Conservation (phyloP, 1,140 invertebrate genomes). For the Telenomus remus region DNA sequence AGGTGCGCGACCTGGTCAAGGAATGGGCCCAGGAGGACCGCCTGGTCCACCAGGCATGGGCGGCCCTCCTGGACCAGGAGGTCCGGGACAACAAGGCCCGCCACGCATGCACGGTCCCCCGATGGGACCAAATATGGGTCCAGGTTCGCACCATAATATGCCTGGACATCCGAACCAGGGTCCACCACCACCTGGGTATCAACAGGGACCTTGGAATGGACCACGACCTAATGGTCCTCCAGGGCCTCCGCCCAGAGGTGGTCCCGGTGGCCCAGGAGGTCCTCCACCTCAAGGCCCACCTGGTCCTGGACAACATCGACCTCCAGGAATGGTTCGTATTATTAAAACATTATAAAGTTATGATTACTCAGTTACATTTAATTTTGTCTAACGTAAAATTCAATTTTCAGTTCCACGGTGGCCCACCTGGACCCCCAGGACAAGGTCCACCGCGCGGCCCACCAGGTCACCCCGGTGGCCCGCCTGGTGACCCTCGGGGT, state of each 20-base stretch:
- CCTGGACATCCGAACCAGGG: conserved; percentile 75
- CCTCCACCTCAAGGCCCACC: conserved; percentile 77
- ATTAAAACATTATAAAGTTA: too few species aligned
- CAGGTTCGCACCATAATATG: conserved; percentile 71
- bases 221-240: conserved; percentile 78
- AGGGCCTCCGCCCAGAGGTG: conserved; percentile 73
- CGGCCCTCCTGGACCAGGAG: conserved; percentile 76
- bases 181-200: conserved; percentile 77
- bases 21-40: conserved; percentile 72
- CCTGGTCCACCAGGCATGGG: conserved; percentile 79
- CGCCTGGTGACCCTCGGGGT: conserved; percentile 77
- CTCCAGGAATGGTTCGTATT: conserved; percentile 80
- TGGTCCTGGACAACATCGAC: conserved; percentile 80
- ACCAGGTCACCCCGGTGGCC: conserved; percentile 75
- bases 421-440: conserved; percentile 79
- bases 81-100: conserved; percentile 74
- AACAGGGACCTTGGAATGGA: conserved; percentile 79
- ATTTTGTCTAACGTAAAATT: not conserved
- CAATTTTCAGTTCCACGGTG: conserved; percentile 73
- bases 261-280: conserved; percentile 73
- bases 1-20: conserved; percentile 77
- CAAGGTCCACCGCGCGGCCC: conserved; percentile 80
- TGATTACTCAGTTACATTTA: too few species aligned
- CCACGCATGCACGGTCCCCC: conserved; percentile 81
- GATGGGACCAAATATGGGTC: conserved; percentile 81